A percentile compares a stretch with the other conserved stretches of the same genome.
phyloP scores from a whole-genome alignment of 2,888 invertebrate species.

The Anthophora plumipes region DNA sequence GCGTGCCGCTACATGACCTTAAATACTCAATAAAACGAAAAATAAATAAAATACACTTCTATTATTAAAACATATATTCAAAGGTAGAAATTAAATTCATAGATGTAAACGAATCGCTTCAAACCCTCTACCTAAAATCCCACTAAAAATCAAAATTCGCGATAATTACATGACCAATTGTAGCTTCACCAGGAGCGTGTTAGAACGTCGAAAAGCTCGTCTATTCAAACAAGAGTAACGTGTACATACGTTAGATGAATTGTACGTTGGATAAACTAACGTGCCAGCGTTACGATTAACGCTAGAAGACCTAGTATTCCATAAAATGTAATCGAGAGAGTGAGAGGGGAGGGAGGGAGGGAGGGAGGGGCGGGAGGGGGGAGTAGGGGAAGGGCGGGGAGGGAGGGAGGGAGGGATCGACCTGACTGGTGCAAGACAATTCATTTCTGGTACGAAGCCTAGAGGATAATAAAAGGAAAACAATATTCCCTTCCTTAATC shows the following conservation, averaged over 20 bases:
- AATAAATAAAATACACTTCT: too few species aligned
- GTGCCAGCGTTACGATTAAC: slow-evolving; percentile 46
- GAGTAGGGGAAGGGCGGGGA: too few species aligned
- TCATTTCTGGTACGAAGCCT: slow-evolving; percentile 23
- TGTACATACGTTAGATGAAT: not conserved
- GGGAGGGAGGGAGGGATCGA: slow-evolving; percentile 6
- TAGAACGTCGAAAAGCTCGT: not conserved
- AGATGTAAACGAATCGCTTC: too few species aligned
- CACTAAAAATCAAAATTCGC: too few species aligned
- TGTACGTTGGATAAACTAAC: slow-evolving; percentile 30
- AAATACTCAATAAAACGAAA: too few species aligned
- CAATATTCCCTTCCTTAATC: slow-evolving; percentile 66
- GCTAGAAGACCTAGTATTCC: slow-evolving; percentile 19
- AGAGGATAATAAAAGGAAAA: slow-evolving; percentile 67
- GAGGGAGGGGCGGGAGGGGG: too few species aligned
- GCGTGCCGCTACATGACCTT: too few species aligned
- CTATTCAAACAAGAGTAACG: not conserved
- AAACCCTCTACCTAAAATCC: too few species aligned
- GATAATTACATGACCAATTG: not conserved
- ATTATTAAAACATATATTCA: too few species aligned
- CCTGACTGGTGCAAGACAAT: slow-evolving; percentile 42
- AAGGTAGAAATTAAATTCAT: too few species aligned
- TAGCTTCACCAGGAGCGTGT: not conserved
- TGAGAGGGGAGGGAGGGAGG: too few species aligned
- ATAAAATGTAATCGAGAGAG: slow-evolving; percentile 5